phyloP scores from a whole-genome alignment of 1,140 invertebrate species.

The Pogonomyrmex barbatus region DNA sequence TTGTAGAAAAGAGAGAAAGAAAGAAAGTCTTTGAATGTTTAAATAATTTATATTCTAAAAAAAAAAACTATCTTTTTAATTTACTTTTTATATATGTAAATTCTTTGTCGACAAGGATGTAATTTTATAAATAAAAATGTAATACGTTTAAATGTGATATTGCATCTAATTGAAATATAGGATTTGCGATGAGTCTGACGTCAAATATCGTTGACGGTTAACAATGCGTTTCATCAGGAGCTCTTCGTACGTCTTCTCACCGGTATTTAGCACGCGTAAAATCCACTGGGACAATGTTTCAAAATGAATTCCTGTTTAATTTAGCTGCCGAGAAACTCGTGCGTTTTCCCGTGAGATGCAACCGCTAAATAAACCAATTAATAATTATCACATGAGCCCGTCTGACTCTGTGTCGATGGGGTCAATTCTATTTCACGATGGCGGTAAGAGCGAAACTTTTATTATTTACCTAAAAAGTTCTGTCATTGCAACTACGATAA shows the following conservation, averaged over 20 bases:
- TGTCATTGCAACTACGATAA: not conserved
- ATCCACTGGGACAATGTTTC: conserved; percentile 71
- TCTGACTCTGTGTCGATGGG: not conserved
- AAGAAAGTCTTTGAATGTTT: not conserved
- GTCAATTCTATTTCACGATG: not conserved
- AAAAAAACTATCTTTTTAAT: not conserved
- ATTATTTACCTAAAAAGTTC: conserved; percentile 3
- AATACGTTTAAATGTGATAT: not conserved
- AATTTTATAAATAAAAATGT: not conserved
- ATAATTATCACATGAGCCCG: conserved; percentile 69
- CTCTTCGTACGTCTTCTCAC: conserved; percentile 30
- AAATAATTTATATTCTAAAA: not conserved
- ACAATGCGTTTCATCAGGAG: conserved; percentile 44
- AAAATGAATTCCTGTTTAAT: conserved; percentile 78
- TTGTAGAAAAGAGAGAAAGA: too few species aligned
- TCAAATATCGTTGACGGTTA: not conserved
- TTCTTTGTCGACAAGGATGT: not conserved
- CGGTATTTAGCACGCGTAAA: not conserved
- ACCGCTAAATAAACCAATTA: conserved; percentile 76
- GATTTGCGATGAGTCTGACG: not conserved
- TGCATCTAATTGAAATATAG: not conserved
- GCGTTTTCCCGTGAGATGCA: not conserved
- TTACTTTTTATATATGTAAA: not conserved
- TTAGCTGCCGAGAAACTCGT: conserved; percentile 61
- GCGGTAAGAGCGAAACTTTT: not conserved